These are phyloP conservation scores for Capreolus pygargus DNA, from an alignment of 2,113 vertebrate species.

Conservation along the genomic window DNA sequence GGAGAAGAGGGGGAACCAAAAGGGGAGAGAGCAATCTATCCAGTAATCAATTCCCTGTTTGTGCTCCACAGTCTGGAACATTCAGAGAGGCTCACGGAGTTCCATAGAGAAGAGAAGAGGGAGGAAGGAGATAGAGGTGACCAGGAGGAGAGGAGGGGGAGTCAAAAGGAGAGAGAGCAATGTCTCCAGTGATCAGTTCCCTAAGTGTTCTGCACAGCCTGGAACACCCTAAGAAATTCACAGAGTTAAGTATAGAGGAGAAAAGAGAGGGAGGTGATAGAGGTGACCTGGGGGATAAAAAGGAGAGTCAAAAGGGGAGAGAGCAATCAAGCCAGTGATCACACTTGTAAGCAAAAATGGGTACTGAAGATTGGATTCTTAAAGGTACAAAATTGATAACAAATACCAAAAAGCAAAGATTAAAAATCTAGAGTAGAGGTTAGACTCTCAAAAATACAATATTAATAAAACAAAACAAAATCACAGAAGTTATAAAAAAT, in stretches of 20 bases:
- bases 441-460: neutral
- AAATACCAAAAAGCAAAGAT: neutral
- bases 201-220: neutral
- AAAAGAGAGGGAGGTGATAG: neutral
- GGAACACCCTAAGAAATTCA: neutral
- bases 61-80: neutral
- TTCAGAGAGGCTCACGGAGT: neutral
- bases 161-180: neutral
- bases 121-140: neutral
- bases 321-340: neutral
- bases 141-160: neutral
- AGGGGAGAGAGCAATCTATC: neutral
- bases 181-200: neutral
- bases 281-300: neutral
- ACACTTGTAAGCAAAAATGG: neutral
- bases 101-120: neutral
- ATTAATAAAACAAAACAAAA: neutral
- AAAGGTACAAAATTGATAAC: neutral
- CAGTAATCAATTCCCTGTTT: neutral
- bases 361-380: neutral
- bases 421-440: neutral
- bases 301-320: neutral
- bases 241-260: neutral
- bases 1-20: neutral
- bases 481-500: neutral